Evolutionary conservation across 2,113 vertebrate genomes (phyloP), one percentile per base, ranked within the genome.

Genomic region (Myiagra hebetior): DNA sequence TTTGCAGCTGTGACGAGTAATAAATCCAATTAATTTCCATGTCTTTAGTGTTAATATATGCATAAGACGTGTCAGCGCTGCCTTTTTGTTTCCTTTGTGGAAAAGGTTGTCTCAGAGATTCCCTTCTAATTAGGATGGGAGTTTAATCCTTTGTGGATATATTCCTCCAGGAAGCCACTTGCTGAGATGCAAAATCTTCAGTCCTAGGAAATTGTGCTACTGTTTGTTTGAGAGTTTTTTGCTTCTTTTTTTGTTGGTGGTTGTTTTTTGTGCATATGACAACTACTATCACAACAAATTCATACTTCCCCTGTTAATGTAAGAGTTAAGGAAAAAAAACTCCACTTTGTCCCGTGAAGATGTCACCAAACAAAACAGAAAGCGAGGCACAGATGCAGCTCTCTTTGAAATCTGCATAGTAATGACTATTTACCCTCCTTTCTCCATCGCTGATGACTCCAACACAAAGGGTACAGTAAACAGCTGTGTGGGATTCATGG

Each of bases 351-450:
- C 92, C 92, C 41, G 15, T 63, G 72, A 95, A 91, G 91, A 63
- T 89, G 83, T 91, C 95, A 96, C 97, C 97, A 98, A 98, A 98
- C 91, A 96, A 90, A 95, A 94, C 81, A 90, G 79, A 67, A 82
- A 91, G 72, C 92, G 59, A 79, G 93, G 95, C 93, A 55, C 63
- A 95, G 95, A 91, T 95, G 96, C 84, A 93, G 90, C 85, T 95
- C 94, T 68, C 95, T 97, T 91, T 95, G 95, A 93, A 98, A 98
- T 98, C 97, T 98, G 95, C 97, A 97, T 97, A 76, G 97, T 96
- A 98, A 98, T 96, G 78, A 73, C 28, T 96, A 41, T 96, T 97
- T 97, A 76, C 92, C 23, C 84, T 91, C 73, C 76, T 81, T 82
- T 53, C 88, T 77, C 92, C 52, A 59, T 23, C 73, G 26, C 20